phyloP scores from a whole-genome alignment of 2,888 invertebrate species.

The Spicauda simplicius region DNA sequence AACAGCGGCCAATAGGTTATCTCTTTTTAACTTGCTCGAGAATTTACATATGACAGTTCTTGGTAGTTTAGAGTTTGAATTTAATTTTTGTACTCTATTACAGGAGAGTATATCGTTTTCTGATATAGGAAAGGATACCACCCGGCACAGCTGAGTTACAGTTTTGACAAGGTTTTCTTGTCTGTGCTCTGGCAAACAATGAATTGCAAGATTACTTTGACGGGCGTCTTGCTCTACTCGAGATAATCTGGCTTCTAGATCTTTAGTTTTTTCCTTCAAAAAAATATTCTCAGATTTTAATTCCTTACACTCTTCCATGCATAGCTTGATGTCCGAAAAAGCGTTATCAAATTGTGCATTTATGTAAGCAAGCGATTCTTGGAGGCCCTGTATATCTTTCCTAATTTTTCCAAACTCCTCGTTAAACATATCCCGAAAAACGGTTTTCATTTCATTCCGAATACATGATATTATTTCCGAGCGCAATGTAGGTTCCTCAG shows the following conservation, averaged over 20 bases:
- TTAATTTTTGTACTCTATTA: conserved; percentile 21
- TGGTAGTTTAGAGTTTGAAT: conserved; percentile 4
- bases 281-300: neutral
- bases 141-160: conserved; percentile 19
- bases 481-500: neutral
- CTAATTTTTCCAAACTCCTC: conserved; percentile 17
- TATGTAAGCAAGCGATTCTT: conserved; percentile 13
- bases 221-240: conserved; percentile 31
- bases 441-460: conserved; percentile 5
- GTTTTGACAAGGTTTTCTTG: conserved; percentile 25
- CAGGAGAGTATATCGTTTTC: conserved; percentile 21
- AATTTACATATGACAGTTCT: conserved; percentile 23
- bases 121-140: conserved; percentile 23
- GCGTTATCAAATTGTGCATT: conserved; percentile 18
- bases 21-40: conserved; percentile 12
- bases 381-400: conserved; percentile 11
- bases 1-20: conserved; percentile 28
- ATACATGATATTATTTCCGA: conserved; percentile 19
- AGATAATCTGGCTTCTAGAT: conserved; percentile 12
- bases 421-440: conserved; percentile 21
- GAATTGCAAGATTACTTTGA: conserved; percentile 30
- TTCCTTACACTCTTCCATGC: conserved; percentile 13
- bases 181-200: conserved; percentile 28
- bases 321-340: conserved; percentile 11
- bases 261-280: conserved; percentile 1